Conservation (phyloP, 2,888 invertebrate species). For the Drosophila maculinotata region DNA sequence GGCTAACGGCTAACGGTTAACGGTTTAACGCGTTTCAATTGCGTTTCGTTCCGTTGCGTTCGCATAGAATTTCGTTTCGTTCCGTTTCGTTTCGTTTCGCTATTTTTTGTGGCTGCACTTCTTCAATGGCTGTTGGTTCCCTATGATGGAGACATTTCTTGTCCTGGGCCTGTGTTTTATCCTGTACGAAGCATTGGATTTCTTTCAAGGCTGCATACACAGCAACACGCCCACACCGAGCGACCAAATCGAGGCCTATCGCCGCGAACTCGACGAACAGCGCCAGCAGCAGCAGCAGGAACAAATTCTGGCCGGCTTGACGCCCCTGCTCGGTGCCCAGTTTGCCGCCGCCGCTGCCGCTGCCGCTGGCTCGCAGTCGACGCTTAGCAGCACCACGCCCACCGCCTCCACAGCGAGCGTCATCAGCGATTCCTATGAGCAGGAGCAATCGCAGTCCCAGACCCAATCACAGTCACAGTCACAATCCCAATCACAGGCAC, state of each 20-base stretch:
- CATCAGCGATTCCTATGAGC: slow-evolving; percentile 79
- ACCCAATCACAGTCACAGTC: slow-evolving; percentile 53
- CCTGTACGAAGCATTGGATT: slow-evolving; percentile 89
- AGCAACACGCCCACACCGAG: slow-evolving; percentile 83
- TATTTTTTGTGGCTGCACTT: slow-evolving; percentile 55
- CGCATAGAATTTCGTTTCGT: slow-evolving; percentile 19
- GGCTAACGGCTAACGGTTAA: slow-evolving; percentile 3
- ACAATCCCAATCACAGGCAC: slow-evolving; percentile 54
- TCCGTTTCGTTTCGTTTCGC: slow-evolving; percentile 22
- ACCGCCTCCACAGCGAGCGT: slow-evolving; percentile 82
- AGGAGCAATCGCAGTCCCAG: slow-evolving; percentile 63
- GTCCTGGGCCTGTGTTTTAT: slow-evolving; percentile 89
- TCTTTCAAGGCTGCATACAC: slow-evolving; percentile 87
- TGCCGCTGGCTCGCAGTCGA: slow-evolving; percentile 67
- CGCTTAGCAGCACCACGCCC: slow-evolving; percentile 76
- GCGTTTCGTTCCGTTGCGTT: slow-evolving; percentile 5
- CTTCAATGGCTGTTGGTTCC: slow-evolving; percentile 81
- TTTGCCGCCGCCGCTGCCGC: slow-evolving; percentile 69
- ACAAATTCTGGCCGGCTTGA: slow-evolving; percentile 81
- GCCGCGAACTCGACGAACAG: slow-evolving; percentile 84
- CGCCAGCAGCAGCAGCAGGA: slow-evolving; percentile 85
- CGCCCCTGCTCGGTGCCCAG: slow-evolving; percentile 81
- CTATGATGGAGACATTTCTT: slow-evolving; percentile 89
- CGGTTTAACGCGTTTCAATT: slow-evolving; percentile 3
- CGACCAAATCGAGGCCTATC: slow-evolving; percentile 84